Percentiles rank a stretch among this genome's conserved stretches.
Conservation (phyloP, 2,888 invertebrate genomes). For the Penaeus monodon region DNA sequence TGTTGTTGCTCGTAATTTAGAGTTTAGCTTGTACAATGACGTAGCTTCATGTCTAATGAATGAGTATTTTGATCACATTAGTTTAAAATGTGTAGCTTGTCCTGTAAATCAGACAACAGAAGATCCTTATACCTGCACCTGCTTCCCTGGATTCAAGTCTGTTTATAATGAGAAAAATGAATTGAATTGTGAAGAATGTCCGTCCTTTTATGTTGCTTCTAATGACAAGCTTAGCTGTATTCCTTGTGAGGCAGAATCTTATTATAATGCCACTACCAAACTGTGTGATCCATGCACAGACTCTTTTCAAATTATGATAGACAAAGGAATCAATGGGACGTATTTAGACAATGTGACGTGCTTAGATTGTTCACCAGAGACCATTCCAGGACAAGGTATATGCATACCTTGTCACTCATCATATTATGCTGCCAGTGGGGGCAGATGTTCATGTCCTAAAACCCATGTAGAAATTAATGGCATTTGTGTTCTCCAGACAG, state of each 20-base stretch:
- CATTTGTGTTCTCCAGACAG: constrained; percentile 46
- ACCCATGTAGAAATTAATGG: constrained; percentile 48
- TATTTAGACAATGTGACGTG: constrained; percentile 28
- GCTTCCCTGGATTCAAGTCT: constrained; percentile 27
- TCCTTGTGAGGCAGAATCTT: constrained; percentile 19
- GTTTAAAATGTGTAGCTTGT: constrained; percentile 44
- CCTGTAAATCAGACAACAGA: constrained; percentile 47
- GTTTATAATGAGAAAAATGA: constrained; percentile 23
- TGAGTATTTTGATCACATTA: constrained; percentile 48
- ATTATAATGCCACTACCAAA: constrained; percentile 37
- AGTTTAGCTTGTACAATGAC: constrained; percentile 31
- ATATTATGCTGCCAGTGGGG: constrained; percentile 39
- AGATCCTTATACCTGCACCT: constrained; percentile 28
- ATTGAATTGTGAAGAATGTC: constrained; percentile 38
- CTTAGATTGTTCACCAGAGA: constrained; percentile 47
- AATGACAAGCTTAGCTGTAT: constrained; percentile 37
- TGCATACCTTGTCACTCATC: constrained; percentile 60
- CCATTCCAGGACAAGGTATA: constrained; percentile 31
- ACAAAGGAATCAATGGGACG: constrained; percentile 56
- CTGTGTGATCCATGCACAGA: constrained; percentile 28
- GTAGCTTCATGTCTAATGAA: constrained; percentile 21
- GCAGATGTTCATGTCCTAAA: constrained; percentile 49
- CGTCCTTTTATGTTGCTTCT: constrained; percentile 23
- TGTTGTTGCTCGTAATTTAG: constrained; percentile 24
- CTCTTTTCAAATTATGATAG: constrained; percentile 28